Conservation (phyloP, 2,797 vertebrate species). For the Acridotheres tristis region DNA sequence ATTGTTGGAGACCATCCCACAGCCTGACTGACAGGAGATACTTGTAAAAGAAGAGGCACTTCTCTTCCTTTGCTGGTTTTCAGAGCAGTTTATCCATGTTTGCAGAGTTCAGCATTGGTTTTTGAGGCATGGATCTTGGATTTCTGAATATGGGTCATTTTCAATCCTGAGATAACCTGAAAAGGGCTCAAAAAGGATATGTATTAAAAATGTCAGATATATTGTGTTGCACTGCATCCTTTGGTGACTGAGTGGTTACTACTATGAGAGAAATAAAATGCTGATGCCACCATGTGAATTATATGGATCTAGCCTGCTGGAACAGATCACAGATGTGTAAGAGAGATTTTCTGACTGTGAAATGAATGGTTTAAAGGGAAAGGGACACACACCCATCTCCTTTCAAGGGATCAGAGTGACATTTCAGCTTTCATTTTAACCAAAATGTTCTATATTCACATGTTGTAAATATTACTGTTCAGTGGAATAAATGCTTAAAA, state of each 20-base stretch:
- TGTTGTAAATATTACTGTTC: not conserved
- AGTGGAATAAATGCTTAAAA: not conserved
- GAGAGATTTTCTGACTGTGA: not conserved
- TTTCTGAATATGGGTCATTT: not conserved
- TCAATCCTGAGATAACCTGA: not conserved
- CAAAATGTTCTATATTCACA: not conserved
- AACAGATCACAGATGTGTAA: not conserved
- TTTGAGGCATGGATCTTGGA: not conserved
- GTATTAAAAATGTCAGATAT: not conserved
- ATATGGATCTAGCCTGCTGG: not conserved
- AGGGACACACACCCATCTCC: not conserved
- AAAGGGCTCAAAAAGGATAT: not conserved
- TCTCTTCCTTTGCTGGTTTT: not conserved
- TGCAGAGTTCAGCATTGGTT: not conserved
- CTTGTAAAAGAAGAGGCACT: not conserved
- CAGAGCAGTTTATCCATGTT: not conserved
- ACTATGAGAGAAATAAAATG: not conserved
- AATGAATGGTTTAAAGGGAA: not conserved
- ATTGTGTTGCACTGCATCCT: not conserved
- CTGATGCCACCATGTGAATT: not conserved
- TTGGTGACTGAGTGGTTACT: slow-evolving; percentile 7
- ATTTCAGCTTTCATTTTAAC: not conserved
- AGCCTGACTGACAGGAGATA: not conserved
- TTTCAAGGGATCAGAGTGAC: not conserved
- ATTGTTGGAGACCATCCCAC: not conserved